Evolutionary conservation across 35 echinoderm and acorn worm genomes (phyloP).

Genomic region (Eucidaris tribuloides): DNA sequence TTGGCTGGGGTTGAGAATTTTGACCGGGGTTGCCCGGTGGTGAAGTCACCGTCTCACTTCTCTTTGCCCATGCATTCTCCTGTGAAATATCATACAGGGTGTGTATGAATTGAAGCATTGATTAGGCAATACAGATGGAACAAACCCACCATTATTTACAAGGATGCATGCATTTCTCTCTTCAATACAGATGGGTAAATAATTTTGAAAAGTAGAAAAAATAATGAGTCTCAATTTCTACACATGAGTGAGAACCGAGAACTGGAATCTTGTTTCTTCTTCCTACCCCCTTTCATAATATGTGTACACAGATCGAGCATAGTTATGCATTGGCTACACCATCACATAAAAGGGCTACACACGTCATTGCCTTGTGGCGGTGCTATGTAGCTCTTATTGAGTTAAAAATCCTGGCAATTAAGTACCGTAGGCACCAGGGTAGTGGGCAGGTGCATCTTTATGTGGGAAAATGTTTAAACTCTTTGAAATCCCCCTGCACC

Average conservation of each 20-base stretch:
- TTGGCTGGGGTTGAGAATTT: not conserved
- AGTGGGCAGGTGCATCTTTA: too few relatives aligned
- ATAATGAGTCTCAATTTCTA: not conserved
- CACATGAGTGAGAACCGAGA: too few relatives aligned
- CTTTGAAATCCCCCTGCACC: not conserved
- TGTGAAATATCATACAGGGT: not conserved
- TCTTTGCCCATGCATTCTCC: conserved; percentile 87
- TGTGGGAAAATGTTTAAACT: not conserved
- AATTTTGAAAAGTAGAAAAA: not conserved
- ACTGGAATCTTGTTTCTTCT: too few relatives aligned
- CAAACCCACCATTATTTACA: not conserved
- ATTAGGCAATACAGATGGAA: not conserved
- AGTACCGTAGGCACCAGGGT: not conserved
- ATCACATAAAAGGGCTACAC: too few relatives aligned
- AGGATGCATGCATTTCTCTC: not conserved
- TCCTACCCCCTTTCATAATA: too few relatives aligned
- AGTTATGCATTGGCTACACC: too few relatives aligned
- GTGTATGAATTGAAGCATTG: not conserved
- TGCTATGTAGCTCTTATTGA: not conserved
- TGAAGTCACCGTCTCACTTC: conserved; percentile 59
- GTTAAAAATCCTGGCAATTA: not conserved
- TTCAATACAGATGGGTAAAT: not conserved
- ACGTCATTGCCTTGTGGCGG: too few relatives aligned
- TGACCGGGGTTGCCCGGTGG: conserved; percentile 14
- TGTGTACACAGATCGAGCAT: too few relatives aligned